phyloP scores from a whole-genome alignment of 1,140 invertebrate species.

The Cotesia typhae region DNA sequence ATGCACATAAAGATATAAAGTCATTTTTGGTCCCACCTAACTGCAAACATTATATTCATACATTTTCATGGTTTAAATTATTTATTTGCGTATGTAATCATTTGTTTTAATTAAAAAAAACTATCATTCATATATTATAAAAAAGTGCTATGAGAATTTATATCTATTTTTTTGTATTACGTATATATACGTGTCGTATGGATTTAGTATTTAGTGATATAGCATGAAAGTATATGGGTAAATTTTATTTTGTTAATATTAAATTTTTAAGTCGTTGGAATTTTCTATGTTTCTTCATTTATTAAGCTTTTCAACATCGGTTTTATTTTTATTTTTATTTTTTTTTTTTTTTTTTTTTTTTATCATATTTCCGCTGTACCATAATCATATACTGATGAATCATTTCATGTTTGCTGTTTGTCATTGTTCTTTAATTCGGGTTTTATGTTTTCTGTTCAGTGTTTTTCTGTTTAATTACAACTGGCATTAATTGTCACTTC shows the following conservation, averaged over 20 bases:
- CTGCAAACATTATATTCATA: constrained; percentile 67
- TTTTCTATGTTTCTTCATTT: constrained; percentile 14
- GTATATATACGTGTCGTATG: constrained; percentile 33
- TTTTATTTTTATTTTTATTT: not conserved
- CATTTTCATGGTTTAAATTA: constrained; percentile 49
- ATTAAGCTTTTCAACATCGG: not conserved
- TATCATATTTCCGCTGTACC: not conserved
- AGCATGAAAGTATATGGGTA: not conserved
- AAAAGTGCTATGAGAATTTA: constrained; percentile 3
- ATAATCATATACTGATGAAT: not conserved
- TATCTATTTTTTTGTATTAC: constrained; percentile 12
- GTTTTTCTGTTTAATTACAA: constrained; percentile 49
- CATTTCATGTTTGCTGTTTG: constrained; percentile 10
- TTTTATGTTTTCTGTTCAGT: not conserved
- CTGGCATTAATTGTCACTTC: constrained; percentile 58
- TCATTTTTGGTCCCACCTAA: constrained; percentile 68
- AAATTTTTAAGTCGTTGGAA: constrained; percentile 5
- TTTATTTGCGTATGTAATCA: constrained; percentile 42
- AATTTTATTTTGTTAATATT: not conserved
- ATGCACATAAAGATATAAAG: constrained; percentile 67
- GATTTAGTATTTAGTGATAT: constrained; percentile 17
- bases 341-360: constrained; percentile 1
- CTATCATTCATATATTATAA: constrained; percentile 25
- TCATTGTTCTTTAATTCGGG: constrained; percentile 5
- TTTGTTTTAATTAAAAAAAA: constrained; percentile 34